phyloP scores from a whole-genome alignment of 2,113 vertebrate genomes.

The Dromiciops gliroides region DNA sequence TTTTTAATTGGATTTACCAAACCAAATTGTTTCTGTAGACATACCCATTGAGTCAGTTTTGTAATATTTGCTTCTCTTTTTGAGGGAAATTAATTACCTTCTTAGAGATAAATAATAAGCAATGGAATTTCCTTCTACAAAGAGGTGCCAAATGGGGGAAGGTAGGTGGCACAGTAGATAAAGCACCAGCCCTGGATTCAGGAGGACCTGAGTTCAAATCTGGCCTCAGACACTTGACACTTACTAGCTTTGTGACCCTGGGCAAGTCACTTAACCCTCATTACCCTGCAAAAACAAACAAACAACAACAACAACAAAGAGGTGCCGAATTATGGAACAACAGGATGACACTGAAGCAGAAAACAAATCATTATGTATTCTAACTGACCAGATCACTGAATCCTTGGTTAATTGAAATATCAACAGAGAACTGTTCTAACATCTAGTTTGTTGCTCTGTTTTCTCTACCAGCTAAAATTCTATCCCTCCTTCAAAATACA shows the following conservation, averaged over 20 bases:
- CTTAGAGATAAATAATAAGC: background rate
- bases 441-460: background rate
- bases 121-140: background rate
- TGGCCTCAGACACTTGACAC: no score
- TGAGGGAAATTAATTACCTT: background rate
- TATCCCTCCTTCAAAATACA: background rate
- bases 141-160: background rate
- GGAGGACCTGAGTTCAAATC: no score
- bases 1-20: background rate
- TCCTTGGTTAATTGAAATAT: background rate
- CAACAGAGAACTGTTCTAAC: background rate
- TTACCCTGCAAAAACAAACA: no score
- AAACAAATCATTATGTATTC: background rate
- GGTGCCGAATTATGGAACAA: background rate
- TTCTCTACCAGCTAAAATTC: background rate
- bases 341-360: background rate
- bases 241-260: no score
- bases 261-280: no score
- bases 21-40: background rate
- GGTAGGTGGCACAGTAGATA: no score
- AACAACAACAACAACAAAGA: no score
- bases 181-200: no score
- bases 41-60: background rate
- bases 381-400: background rate
- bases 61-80: background rate